Evolutionary conservation across 2,797 vertebrate genomes (phyloP).

Genomic region (Buceros bicornis): DNA sequence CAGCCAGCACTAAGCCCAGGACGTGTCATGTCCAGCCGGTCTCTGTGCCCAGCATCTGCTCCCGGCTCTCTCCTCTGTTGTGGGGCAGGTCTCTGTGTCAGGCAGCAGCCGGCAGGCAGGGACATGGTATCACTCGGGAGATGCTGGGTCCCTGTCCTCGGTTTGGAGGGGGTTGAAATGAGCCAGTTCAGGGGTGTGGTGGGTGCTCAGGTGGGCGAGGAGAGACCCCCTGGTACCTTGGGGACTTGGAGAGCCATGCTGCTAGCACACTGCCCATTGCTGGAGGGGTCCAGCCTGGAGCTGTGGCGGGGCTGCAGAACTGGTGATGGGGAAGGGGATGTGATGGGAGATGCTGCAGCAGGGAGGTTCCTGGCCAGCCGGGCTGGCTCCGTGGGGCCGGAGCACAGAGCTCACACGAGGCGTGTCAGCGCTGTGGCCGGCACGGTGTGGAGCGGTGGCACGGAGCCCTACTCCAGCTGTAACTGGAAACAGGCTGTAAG

Average conservation of each 20-base stretch:
- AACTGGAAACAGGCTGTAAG: constrained; percentile 53
- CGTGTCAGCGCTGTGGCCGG: fast-evolving
- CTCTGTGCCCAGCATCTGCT: neutral
- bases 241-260: neutral
- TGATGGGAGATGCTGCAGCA: fast-evolving
- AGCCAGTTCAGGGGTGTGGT: neutral
- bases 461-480: neutral
- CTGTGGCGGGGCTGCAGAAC: neutral
- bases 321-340: neutral
- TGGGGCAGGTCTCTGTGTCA: neutral
- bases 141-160: neutral
- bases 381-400: neutral
- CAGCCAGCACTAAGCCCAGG: neutral
- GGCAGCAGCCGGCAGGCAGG: neutral
- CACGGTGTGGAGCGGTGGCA: neutral
- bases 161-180: neutral
- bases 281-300: neutral
- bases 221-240: fast-evolving
- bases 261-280: fast-evolving
- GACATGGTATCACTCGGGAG: neutral
- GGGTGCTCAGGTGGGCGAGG: neutral
- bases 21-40: neutral
- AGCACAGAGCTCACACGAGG: fast-evolving
- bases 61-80: neutral
- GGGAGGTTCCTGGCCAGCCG: neutral